Evolutionary conservation across 2,113 vertebrate genomes (phyloP).

Genomic region (Caranx melampygus): DNA sequence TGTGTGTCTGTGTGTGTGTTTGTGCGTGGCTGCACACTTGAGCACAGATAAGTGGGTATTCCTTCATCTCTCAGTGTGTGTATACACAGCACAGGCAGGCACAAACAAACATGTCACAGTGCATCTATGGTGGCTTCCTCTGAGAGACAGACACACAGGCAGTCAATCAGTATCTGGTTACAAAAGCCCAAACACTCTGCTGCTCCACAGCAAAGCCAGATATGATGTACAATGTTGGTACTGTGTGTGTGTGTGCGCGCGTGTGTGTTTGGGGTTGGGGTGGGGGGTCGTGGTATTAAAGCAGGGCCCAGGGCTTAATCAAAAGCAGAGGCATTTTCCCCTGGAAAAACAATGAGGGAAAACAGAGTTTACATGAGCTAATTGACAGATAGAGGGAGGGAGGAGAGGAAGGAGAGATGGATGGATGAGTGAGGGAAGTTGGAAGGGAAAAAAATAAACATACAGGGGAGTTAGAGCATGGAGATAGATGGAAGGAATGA

Average conservation of each 20-base stretch:
- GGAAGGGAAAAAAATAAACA: constrained; percentile 79
- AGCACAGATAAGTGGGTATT: constrained; percentile 20
- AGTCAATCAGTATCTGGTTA: constrained; percentile 30
- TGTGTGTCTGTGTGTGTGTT: constrained; percentile 40
- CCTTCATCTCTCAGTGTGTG: constrained; percentile 6
- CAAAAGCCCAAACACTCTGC: constrained; percentile 36
- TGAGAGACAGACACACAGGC: constrained; percentile 8
- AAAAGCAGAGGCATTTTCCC: constrained; percentile 77
- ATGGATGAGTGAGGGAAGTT: constrained; percentile 66
- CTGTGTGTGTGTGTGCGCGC: constrained; percentile 24
- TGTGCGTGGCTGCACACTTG: constrained; percentile 15
- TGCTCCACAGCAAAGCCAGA: constrained; percentile 41
- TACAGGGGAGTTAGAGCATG: constrained; percentile 61
- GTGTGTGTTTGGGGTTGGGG: neutral
- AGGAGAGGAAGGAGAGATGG: constrained; percentile 58
- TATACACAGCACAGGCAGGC: constrained; percentile 26
- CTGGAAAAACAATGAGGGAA: constrained; percentile 80
- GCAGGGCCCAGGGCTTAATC: constrained; percentile 71
- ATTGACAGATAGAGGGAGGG: constrained; percentile 67
- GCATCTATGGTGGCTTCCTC: constrained; percentile 12
- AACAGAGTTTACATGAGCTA: constrained; percentile 82
- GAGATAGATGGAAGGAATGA: constrained; percentile 52
- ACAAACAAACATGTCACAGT: constrained; percentile 46
- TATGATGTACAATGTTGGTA: constrained; percentile 54
- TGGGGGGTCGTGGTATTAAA: constrained; percentile 58